A percentile compares a stretch with the other conserved stretches of the same genome.
Evolutionary conservation across 1,140 invertebrate genomes (phyloP).

Genomic region (Drosophila pectinifera): DNA sequence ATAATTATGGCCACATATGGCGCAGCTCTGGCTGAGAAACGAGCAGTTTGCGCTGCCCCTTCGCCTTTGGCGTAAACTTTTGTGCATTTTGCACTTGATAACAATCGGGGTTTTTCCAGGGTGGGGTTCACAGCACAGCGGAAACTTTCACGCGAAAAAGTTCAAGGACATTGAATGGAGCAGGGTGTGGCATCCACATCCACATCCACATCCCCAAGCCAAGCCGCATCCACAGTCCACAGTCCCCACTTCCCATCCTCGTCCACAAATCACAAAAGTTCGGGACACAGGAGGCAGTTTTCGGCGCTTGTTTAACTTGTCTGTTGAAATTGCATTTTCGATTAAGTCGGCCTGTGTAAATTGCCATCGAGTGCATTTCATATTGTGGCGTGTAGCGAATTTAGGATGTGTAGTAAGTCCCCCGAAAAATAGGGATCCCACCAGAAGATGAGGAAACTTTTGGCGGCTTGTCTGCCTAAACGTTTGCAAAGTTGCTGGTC

Average conservation of each 20-base stretch:
- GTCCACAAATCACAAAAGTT: constrained; percentile 25
- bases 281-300: constrained; percentile 19
- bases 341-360: constrained; percentile 73
- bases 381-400: constrained; percentile 53
- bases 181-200: constrained; percentile 8
- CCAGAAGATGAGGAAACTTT: constrained; percentile 51
- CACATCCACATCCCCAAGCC: constrained; percentile 6
- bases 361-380: constrained; percentile 66
- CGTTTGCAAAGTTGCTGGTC: constrained; percentile 49
- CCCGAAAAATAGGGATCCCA: constrained; percentile 2
- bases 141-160: constrained; percentile 70
- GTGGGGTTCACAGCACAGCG: not conserved
- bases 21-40: constrained; percentile 39
- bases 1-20: constrained; percentile 79
- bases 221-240: no score
- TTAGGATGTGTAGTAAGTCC: constrained; percentile 8
- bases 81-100: constrained; percentile 80
- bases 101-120: constrained; percentile 56
- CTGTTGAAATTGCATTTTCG: constrained; percentile 75
- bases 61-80: constrained; percentile 52
- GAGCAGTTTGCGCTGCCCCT: constrained; percentile 47
- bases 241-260: not conserved
- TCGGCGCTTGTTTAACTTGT: constrained; percentile 63
- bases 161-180: constrained; percentile 64
- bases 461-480: constrained; percentile 34